These are phyloP conservation scores for Okapia johnstoni DNA, from an alignment of 2,113 vertebrate species.

Conservation along the genomic window DNA sequence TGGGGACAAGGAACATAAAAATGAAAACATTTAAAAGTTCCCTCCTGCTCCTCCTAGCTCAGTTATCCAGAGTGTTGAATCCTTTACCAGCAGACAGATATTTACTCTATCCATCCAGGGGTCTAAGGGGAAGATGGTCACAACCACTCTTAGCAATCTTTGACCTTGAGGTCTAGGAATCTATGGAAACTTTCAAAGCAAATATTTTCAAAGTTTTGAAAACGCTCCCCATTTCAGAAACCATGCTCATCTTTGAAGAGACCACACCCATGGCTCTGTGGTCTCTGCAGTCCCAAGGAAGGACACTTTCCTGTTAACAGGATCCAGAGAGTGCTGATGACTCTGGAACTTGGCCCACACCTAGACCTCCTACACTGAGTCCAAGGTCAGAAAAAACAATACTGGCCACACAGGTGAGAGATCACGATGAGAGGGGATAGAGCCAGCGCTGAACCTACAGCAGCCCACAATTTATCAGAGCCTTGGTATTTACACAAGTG, in stretches of 20 bases:
- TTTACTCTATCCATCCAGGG: background rate
- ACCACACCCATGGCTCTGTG: background rate
- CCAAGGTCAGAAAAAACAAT: background rate
- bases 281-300: background rate
- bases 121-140: background rate
- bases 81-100: background rate
- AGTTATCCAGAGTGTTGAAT: background rate
- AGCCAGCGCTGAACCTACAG: background rate
- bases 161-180: background rate
- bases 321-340: background rate
- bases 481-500: constrained; percentile 1
- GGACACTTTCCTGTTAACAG: background rate
- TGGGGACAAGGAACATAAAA: background rate
- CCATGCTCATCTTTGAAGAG: background rate
- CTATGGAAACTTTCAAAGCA: background rate
- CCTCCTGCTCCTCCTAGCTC: background rate
- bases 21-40: background rate
- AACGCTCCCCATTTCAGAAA: background rate
- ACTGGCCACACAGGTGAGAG: background rate
- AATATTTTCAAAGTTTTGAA: constrained; percentile 22
- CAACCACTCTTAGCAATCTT: background rate
- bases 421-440: background rate
- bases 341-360: background rate
- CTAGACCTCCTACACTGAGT: background rate
- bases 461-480: background rate